Conservation (phyloP, 2,888 invertebrate species). For the Aleiodes testaceus region DNA sequence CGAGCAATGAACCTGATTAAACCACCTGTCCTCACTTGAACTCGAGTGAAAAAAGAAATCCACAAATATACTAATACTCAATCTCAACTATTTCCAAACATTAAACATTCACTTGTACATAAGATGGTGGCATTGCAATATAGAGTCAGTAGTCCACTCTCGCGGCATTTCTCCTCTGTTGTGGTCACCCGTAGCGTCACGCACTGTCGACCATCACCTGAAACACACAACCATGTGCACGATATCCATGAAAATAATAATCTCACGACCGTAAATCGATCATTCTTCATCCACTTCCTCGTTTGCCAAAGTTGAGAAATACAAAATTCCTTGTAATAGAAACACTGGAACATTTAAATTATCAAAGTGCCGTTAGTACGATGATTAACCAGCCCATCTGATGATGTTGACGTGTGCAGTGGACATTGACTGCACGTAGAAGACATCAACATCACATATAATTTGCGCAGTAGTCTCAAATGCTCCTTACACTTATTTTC, state of each 20-base stretch:
- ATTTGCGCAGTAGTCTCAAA: slow-evolving; percentile 9
- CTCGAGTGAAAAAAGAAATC: neutral
- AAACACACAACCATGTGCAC: slow-evolving; percentile 25
- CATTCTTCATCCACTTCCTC: slow-evolving; percentile 27
- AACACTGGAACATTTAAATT: no score
- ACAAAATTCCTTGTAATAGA: neutral
- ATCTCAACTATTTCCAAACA: neutral
- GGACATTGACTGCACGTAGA: slow-evolving; percentile 16
- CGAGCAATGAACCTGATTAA: slow-evolving; percentile 11
- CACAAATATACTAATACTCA: neutral
- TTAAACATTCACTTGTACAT: neutral
- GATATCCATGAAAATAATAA: slow-evolving; percentile 17
- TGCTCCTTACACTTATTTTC: slow-evolving; percentile 8
- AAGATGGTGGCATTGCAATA: slow-evolving; percentile 51
- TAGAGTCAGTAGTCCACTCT: slow-evolving; percentile 51
- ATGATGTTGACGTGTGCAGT: neutral
- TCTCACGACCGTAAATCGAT: slow-evolving; percentile 34
- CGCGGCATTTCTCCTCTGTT: slow-evolving; percentile 62
- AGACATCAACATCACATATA: slow-evolving; percentile 5
- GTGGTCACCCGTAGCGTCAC: slow-evolving; percentile 65
- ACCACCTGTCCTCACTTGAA: neutral
- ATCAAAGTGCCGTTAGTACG: slow-evolving; percentile 4
- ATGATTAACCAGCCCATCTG: neutral
- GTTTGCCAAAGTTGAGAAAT: neutral
- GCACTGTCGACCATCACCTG: slow-evolving; percentile 61